A percentile compares a stretch with the other conserved stretches of the same genome.
phyloP scores from a whole-genome alignment of 2,888 invertebrate genomes.

The Eulithis testata region DNA sequence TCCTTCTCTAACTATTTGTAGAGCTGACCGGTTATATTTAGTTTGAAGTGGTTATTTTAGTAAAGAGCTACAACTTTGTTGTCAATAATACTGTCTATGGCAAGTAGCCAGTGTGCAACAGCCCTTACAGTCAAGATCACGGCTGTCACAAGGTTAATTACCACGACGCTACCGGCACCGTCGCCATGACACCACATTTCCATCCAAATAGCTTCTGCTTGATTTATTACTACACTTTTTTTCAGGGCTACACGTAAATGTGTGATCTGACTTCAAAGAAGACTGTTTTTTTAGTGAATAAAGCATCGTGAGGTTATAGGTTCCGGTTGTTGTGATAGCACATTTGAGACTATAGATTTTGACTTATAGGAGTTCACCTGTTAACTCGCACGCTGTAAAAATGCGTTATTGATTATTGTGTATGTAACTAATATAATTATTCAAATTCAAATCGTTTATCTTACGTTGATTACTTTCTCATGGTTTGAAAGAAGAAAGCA shows the following conservation, averaged over 20 bases:
- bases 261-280: slow-evolving; percentile 46
- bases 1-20: too few relatives aligned
- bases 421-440: too few relatives aligned
- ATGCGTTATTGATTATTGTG: too few relatives aligned
- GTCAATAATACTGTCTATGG: background rate
- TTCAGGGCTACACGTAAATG: slow-evolving; percentile 42
- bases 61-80: too few relatives aligned
- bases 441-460: too few relatives aligned
- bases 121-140: slow-evolving; percentile 63
- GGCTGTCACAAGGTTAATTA: slow-evolving; percentile 65
- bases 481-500: too few relatives aligned
- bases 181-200: slow-evolving; percentile 46
- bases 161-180: slow-evolving; percentile 53
- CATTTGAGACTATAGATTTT: background rate
- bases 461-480: too few relatives aligned
- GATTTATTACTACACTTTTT: slow-evolving; percentile 53
- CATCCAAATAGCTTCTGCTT: slow-evolving; percentile 47
- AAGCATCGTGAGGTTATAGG: slow-evolving; percentile 20
- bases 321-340: slow-evolving; percentile 1
- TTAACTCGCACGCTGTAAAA: too few relatives aligned
- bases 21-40: too few relatives aligned
- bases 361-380: too few relatives aligned
- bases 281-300: slow-evolving; percentile 28
- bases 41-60: too few relatives aligned
- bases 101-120: background rate